Evolutionary conservation across 1,140 invertebrate genomes (phyloP), one percentile per base, ranked within the genome.

Genomic region (Meteorus sp.): DNA sequence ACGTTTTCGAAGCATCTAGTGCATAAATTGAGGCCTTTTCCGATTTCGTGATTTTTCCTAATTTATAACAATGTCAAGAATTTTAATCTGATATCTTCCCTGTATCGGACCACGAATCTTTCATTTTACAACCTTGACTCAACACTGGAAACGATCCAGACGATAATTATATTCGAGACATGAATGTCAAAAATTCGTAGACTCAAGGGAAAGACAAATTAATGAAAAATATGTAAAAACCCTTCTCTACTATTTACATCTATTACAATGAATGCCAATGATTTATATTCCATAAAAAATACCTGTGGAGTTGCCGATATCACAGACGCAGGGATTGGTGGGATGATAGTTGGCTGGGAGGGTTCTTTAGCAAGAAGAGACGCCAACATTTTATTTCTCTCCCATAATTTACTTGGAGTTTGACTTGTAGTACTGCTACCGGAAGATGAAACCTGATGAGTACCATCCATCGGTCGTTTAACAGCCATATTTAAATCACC

Each of bases 351-450:
- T 45, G 87, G 85, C 31, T 86, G 84, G n/a, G 88, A 84, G 48
- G 89, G 87, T 65, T 90, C 86, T 71, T 89, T 89, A 8, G 90
- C 89, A 66, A 96, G 76, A 54, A 96, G 75, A 41, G 88, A 87
- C 8, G 92, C 92, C 60, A 95, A 81, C 85, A 95, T 92, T 66
- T 90, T 88, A 77, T 97, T 97, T 68, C 88, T 89, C 72, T 91
- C 85, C 75, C 88, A 90, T 3, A 92, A 79, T 58, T 86, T 85
- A 64, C 88, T 90, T 63, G 85, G 84, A 48, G 82, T 81, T 15
- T 74, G 71, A 33, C 71, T 78, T n/a, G 75, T 72, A 20, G 68
- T 50, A 17, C 62, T 62, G 3, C 69, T 70, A 23, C 63, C 61
- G 37, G 79, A 75, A 2, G 83, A 83, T 0, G 82, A 79, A 1